phyloP scores from a whole-genome alignment of 2,113 vertebrate species.

The Seriola dumerili region DNA sequence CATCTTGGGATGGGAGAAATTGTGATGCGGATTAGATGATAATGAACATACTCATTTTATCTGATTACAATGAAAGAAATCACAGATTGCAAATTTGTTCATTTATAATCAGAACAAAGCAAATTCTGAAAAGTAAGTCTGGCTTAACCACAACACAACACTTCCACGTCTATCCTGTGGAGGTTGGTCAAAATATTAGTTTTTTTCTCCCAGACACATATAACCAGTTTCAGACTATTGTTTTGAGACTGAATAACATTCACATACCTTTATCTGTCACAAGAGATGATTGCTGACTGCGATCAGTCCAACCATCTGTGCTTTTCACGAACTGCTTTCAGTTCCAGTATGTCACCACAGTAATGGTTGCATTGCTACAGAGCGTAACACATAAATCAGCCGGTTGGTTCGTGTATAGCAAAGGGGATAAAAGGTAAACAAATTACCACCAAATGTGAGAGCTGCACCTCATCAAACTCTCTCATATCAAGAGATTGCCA shows the following conservation, averaged over 20 bases:
- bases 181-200: not conserved
- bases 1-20: not conserved
- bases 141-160: not conserved
- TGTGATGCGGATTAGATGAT: not conserved
- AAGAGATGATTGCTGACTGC: constrained; percentile 31
- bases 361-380: not conserved
- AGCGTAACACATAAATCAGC: constrained; percentile 31
- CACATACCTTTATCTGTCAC: constrained; percentile 22
- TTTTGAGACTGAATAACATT: constrained; percentile 14
- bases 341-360: not conserved
- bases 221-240: not conserved
- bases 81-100: not conserved
- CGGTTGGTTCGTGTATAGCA: not conserved
- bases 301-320: constrained; percentile 33
- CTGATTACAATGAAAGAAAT: not conserved
- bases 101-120: not conserved
- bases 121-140: not conserved
- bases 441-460: constrained; percentile 33
- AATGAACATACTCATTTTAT: not conserved
- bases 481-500: not conserved
- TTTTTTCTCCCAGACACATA: not conserved
- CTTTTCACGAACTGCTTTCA: constrained; percentile 33
- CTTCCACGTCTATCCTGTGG: not conserved
- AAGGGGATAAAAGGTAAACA: constrained; percentile 10
- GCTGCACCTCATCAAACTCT: constrained; percentile 33